phyloP scores from a whole-genome alignment of 2,888 invertebrate species.

The Sinopyrophorus schimmeli region DNA sequence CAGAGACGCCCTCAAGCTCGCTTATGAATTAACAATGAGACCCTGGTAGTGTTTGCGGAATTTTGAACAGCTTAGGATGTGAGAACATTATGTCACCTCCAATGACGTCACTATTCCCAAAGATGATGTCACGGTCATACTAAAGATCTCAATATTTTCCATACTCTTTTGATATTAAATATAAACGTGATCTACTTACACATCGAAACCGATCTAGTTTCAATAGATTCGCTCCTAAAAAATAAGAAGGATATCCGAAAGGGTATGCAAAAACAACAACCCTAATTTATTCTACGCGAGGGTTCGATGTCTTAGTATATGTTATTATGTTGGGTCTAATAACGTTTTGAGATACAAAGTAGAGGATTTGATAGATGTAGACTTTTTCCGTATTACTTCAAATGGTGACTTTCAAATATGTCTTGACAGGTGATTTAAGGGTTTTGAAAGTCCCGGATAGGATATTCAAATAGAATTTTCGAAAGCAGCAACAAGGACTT shows the following conservation, averaged over 20 bases:
- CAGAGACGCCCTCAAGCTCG: conserved; percentile 18
- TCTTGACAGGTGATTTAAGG: conserved; percentile 4
- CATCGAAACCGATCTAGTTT: no score
- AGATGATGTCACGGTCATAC: conserved; percentile 17
- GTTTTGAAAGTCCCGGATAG: conserved; percentile 4
- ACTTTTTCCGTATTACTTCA: no score
- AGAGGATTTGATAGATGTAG: no score
- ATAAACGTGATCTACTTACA: no score
- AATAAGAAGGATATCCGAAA: neutral
- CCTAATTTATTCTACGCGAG: no score
- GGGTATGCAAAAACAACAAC: no score
- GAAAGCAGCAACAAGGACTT: conserved; percentile 8
- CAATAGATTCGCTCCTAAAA: neutral
- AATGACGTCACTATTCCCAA: conserved; percentile 15
- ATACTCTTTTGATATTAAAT: no score
- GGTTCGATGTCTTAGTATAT: no score
- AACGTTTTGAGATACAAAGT: no score
- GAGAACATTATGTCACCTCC: conserved; percentile 14
- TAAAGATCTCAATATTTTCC: no score
- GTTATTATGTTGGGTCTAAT: no score
- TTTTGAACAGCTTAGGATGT: conserved; percentile 26
- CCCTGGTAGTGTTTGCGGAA: conserved; percentile 20
- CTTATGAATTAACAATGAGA: conserved; percentile 32
- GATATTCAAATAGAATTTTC: conserved; percentile 8
- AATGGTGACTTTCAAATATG: neutral